These are phyloP conservation scores for Capricornis sumatraensis DNA, from an alignment of 2,113 vertebrate genomes.

Conservation along the genomic window DNA sequence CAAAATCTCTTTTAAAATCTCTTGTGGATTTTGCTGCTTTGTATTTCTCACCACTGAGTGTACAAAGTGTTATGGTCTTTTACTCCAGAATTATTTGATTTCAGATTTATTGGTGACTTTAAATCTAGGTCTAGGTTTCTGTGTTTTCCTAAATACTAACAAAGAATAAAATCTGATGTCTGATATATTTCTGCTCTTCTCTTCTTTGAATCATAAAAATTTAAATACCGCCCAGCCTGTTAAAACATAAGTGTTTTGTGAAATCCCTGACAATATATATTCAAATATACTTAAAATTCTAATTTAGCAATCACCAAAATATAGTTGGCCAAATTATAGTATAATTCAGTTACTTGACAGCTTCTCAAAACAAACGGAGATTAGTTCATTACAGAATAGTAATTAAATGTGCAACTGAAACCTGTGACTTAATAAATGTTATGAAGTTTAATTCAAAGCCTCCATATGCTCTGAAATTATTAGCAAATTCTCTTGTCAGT, in stretches of 20 bases:
- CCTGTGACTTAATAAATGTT: not conserved
- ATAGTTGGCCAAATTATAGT: not conserved
- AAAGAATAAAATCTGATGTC: not conserved
- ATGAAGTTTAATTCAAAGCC: not conserved
- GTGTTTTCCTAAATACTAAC: not conserved
- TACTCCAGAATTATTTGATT: not conserved
- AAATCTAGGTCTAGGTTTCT: not conserved
- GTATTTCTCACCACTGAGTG: not conserved
- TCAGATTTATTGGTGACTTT: not conserved
- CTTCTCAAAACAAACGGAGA: not conserved
- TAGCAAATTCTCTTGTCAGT: not conserved
- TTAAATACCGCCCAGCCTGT: not conserved
- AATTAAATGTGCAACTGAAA: not conserved
- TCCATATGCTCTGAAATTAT: not conserved
- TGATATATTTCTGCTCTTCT: not conserved
- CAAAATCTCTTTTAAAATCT: not conserved
- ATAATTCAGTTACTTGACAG: not conserved
- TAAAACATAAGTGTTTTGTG: not conserved
- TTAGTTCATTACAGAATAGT: not conserved
- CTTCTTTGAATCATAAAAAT: not conserved
- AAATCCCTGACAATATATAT: not conserved
- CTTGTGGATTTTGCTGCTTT: not conserved
- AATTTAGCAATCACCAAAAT: not conserved
- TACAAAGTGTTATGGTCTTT: not conserved
- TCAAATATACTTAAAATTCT: slow-evolving; percentile 18